Conservation (phyloP, 23 tunicate species). For the Phallusia fumigata region DNA sequence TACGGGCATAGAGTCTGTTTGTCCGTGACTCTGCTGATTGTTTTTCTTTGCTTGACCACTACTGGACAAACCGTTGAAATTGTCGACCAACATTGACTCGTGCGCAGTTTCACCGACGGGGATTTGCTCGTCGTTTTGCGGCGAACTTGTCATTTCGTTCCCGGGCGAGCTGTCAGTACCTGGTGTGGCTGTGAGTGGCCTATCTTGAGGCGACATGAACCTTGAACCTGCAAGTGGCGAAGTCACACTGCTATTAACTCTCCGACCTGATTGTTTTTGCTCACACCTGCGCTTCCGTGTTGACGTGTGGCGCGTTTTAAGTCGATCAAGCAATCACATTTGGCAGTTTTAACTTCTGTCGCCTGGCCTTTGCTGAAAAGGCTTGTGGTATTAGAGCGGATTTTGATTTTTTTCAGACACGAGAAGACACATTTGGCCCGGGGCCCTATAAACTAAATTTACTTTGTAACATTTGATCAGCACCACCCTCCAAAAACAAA, state of each 20-base stretch:
- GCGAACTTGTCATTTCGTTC: constrained; percentile 31
- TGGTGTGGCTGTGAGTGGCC: constrained; percentile 28
- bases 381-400: no score
- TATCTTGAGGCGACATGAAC: constrained; percentile 49
- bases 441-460: no score
- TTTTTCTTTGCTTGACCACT: not conserved
- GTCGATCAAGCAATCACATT: not conserved
- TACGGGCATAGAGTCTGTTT: not conserved
- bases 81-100: not conserved
- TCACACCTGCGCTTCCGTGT: not conserved
- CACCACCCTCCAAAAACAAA: no score
- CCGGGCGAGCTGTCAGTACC: constrained; percentile 39
- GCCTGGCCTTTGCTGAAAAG: no score
- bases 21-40: not conserved
- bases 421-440: no score
- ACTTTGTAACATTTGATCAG: no score
- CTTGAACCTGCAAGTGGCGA: constrained; percentile 19
- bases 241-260: not conserved
- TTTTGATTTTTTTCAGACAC: no score
- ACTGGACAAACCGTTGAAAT: not conserved
- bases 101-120: constrained; percentile 20
- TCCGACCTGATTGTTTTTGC: not conserved
- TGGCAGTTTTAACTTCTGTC: no score
- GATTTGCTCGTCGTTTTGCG: constrained; percentile 18
- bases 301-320: not conserved